phyloP scores from a whole-genome alignment of 2,888 invertebrate species.

The Carpatolechia fugitivella region DNA sequence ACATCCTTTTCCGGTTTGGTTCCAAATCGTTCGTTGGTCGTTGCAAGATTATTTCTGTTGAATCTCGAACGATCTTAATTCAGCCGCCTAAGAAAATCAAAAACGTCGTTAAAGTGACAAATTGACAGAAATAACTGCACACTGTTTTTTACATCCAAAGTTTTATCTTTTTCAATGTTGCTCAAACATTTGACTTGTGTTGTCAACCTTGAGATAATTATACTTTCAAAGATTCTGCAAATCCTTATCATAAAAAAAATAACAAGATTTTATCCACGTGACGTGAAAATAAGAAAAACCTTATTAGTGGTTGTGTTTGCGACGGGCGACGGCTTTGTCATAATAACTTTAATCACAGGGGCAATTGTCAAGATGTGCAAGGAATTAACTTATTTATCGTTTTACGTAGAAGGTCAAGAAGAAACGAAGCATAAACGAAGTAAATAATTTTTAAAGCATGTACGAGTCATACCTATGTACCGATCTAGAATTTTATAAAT shows the following conservation, averaged over 20 bases:
- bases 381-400: background rate
- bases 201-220: background rate
- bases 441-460: too few relatives aligned
- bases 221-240: background rate
- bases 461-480: too few relatives aligned
- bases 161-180: too few relatives aligned
- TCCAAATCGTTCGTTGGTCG: background rate
- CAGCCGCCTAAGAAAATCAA: background rate
- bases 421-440: too few relatives aligned
- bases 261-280: constrained; percentile 7
- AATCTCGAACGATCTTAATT: background rate
- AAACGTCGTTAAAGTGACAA: background rate
- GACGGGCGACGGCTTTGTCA: background rate
- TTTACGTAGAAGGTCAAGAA: background rate
- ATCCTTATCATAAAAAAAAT: constrained; percentile 6
- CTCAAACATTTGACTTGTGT: background rate
- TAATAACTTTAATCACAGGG: background rate
- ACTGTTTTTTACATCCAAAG: too few relatives aligned
- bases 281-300: constrained; percentile 4
- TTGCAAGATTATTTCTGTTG: background rate
- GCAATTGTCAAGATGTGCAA: background rate
- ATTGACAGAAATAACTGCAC: background rate
- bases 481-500: background rate
- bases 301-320: too few relatives aligned
- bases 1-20: background rate